Percentiles rank a stretch among this genome's conserved stretches.
Evolutionary conservation across 2,797 vertebrate species (phyloP).

Genomic region (Sebastes trivittatus): DNA sequence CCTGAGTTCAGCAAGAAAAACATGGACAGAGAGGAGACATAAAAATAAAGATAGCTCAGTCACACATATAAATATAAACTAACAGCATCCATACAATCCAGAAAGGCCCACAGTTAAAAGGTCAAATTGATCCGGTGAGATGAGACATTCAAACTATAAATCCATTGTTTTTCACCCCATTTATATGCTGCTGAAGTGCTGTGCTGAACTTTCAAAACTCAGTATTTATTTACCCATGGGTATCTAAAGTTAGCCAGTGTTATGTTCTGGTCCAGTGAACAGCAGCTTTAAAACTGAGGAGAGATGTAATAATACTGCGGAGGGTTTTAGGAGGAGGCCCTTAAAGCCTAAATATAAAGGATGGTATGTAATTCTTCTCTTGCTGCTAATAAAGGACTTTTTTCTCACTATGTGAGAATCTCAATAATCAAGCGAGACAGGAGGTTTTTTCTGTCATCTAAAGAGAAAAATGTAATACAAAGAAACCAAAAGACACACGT

Average conservation of each 20-base stretch:
- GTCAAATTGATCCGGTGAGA: background rate
- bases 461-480: background rate
- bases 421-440: background rate
- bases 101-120: background rate
- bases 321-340: slow-evolving; percentile 14
- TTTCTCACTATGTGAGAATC: background rate
- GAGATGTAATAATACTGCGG: background rate
- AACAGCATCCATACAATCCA: background rate
- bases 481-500: background rate
- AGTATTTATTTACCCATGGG: slow-evolving; percentile 18
- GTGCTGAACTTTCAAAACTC: slow-evolving; percentile 19
- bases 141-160: background rate
- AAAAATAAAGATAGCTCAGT: background rate
- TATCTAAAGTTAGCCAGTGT: background rate
- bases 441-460: background rate
- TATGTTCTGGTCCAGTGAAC: slow-evolving; percentile 25
- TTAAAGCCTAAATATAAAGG: background rate
- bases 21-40: background rate
- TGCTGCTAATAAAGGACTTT: background rate
- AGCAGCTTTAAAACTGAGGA: slow-evolving; percentile 28
- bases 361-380: background rate
- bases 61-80: background rate
- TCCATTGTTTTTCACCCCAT: slow-evolving; percentile 1
- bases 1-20: background rate
- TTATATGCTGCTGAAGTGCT: background rate